phyloP scores from a whole-genome alignment of 2,797 vertebrate genomes.

The Hoplostethus mediterraneus region DNA sequence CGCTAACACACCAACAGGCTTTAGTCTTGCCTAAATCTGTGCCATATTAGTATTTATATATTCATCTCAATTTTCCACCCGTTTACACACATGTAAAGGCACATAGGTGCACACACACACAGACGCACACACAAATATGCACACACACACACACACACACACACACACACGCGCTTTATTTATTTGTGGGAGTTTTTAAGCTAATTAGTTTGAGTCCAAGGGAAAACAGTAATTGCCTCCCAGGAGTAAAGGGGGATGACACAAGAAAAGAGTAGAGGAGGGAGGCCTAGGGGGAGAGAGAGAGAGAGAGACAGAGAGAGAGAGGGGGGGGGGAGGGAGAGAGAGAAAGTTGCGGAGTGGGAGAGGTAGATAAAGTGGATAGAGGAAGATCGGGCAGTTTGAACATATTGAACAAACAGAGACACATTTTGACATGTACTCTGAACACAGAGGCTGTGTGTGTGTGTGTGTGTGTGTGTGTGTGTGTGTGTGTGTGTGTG shows the following conservation, averaged over 20 bases:
- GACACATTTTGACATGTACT: slow-evolving; percentile 33
- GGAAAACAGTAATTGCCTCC: slow-evolving; percentile 87
- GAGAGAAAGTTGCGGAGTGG: slow-evolving; percentile 44
- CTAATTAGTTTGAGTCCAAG: slow-evolving; percentile 85
- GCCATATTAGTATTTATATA: slow-evolving; percentile 81
- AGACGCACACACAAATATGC: neutral
- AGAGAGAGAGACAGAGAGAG: slow-evolving; percentile 44
- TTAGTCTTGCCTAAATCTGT: slow-evolving; percentile 64
- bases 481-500: neutral
- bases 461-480: slow-evolving; percentile 11
- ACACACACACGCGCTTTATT: slow-evolving; percentile 77
- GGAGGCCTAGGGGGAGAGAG: slow-evolving; percentile 52
- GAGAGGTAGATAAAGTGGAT: neutral
- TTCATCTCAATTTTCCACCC: slow-evolving; percentile 72
- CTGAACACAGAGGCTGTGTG: neutral
- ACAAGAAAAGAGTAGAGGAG: slow-evolving; percentile 57
- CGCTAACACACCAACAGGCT: slow-evolving; percentile 26
- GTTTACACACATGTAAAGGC: slow-evolving; percentile 57
- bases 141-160: slow-evolving; percentile 26
- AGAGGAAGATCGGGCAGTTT: slow-evolving; percentile 23
- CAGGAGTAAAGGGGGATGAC: slow-evolving; percentile 77
- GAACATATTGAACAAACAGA: slow-evolving; percentile 19
- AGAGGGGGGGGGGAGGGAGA: slow-evolving; percentile 37
- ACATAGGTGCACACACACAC: slow-evolving; percentile 46
- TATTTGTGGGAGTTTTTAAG: slow-evolving; percentile 84